phyloP scores from a whole-genome alignment of 2,113 vertebrate species.

The Psittacara wagleri region DNA sequence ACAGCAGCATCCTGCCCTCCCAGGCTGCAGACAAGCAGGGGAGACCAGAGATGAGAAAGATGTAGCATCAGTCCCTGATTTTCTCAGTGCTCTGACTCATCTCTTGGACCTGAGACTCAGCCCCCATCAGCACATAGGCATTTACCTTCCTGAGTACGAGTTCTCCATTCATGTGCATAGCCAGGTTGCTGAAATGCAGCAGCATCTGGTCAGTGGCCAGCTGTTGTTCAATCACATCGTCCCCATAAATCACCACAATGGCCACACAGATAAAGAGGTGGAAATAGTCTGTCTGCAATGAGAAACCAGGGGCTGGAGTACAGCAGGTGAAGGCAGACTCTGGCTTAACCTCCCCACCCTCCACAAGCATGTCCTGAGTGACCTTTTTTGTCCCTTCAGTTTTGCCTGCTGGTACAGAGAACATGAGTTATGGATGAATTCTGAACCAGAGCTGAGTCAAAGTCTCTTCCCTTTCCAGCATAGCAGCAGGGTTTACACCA shows the following conservation, averaged over 20 bases:
- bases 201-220: conserved; percentile 96
- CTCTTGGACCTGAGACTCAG: neutral
- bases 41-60: neutral
- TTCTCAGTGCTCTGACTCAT: neutral
- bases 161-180: conserved; percentile 98
- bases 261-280: conserved; percentile 97
- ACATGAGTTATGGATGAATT: neutral
- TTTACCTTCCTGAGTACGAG: conserved; percentile 94
- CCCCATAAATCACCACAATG: conserved; percentile 93
- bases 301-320: neutral
- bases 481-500: neutral
- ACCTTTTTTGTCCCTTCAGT: neutral
- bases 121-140: neutral
- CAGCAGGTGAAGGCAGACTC: neutral
- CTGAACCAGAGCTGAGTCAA: neutral
- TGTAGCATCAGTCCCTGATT: neutral
- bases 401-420: neutral
- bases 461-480: neutral
- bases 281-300: conserved; percentile 92
- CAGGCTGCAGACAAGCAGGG: neutral
- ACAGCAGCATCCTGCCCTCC: neutral
- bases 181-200: conserved; percentile 93
- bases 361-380: fast-evolving
- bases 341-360: neutral
- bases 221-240: conserved; percentile 93